Evolutionary conservation across 2,797 vertebrate genomes (phyloP).

Genomic region (Gallinago nigripennis): DNA sequence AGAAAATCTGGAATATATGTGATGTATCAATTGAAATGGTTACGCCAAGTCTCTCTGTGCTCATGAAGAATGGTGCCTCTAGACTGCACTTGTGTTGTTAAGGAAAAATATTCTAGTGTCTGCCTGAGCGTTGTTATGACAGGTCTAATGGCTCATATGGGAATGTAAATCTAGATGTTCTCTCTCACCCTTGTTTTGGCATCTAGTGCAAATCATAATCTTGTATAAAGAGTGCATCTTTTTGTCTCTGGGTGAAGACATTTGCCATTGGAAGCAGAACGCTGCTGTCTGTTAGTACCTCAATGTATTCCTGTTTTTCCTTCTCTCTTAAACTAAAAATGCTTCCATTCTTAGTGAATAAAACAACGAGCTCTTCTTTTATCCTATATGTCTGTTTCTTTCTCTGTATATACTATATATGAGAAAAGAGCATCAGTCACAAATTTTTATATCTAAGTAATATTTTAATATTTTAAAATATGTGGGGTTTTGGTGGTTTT

Average conservation of each 20-base stretch:
- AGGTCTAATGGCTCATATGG: constrained; percentile 5
- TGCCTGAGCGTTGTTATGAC: neutral
- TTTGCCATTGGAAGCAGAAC: neutral
- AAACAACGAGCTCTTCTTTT: neutral
- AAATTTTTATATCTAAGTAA: neutral
- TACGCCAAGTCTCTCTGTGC: neutral
- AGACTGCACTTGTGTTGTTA: neutral
- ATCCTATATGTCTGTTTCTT: neutral
- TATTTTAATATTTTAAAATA: constrained; percentile 3
- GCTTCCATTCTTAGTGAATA: neutral
- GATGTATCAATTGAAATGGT: neutral
- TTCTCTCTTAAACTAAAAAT: neutral
- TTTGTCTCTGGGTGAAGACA: neutral
- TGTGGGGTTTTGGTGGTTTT: rapidly evolving
- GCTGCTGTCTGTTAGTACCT: neutral
- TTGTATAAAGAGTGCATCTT: neutral
- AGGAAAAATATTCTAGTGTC: neutral
- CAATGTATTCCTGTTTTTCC: neutral
- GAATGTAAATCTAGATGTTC: neutral
- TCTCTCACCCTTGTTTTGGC: neutral
- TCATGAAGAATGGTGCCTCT: neutral
- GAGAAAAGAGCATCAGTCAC: neutral
- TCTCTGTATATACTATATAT: neutral
- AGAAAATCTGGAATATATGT: neutral
- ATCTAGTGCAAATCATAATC: neutral